These are phyloP conservation scores for Callocephalon fimbriatum DNA, from an alignment of 2,113 vertebrate genomes.

Conservation along the genomic window DNA sequence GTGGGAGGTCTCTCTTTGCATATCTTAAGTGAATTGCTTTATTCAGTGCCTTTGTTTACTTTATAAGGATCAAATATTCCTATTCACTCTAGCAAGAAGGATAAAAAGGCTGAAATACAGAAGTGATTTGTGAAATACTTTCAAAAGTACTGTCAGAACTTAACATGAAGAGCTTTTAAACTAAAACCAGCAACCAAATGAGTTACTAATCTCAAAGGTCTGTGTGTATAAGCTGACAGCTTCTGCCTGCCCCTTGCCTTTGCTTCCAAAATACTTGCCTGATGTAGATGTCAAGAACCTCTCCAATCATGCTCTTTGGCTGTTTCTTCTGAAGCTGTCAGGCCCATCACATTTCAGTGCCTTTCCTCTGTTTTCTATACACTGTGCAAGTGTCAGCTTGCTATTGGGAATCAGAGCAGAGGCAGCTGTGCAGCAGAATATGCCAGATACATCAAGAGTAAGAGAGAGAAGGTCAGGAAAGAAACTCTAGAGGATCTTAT, in stretches of 20 bases:
- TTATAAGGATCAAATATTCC: not conserved
- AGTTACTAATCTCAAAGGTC: conserved; percentile 46
- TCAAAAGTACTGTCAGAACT: conserved; percentile 51
- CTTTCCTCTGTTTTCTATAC: conserved; percentile 7
- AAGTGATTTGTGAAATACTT: conserved; percentile 15
- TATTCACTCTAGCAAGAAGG: not conserved
- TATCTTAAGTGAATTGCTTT: not conserved
- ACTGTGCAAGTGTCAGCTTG: conserved; percentile 7
- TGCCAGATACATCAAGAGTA: conserved; percentile 36
- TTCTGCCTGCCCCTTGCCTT: conserved; percentile 51
- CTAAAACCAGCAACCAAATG: conserved; percentile 45
- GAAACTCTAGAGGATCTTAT: conserved; percentile 5
- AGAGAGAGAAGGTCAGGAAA: conserved; percentile 35
- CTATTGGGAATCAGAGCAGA: conserved; percentile 5
- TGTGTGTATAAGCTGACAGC: conserved; percentile 33
- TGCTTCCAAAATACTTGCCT: conserved; percentile 30
- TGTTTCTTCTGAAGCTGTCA: conserved; percentile 59
- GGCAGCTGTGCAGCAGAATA: conserved; percentile 16
- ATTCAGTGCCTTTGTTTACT: not conserved
- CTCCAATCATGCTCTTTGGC: conserved; percentile 38
- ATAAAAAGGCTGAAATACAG: not conserved
- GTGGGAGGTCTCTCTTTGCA: not conserved
- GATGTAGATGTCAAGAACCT: conserved; percentile 14
- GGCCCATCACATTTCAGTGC: not conserved
- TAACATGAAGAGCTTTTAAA: conserved; percentile 37